Evolutionary conservation across 2,888 invertebrate genomes (phyloP).

Genomic region (Pantelozetes paolii): DNA sequence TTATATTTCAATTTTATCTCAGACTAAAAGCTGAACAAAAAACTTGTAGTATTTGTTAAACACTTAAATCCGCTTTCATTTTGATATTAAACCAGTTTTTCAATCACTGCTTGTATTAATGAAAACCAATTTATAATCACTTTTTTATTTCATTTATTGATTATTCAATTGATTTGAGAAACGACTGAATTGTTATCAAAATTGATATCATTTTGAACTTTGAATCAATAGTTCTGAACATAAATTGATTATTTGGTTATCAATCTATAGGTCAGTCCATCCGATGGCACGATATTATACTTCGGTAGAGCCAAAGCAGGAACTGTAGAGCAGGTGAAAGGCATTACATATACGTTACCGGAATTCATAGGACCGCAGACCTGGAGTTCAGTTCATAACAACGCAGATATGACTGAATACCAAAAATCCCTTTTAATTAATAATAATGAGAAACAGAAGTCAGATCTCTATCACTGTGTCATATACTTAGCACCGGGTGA

Average conservation of each 20-base stretch:
- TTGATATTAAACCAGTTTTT: no score
- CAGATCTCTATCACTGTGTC: slow-evolving; percentile 79
- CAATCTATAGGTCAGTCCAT: slow-evolving; percentile 65
- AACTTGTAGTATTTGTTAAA: no score
- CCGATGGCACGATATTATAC: slow-evolving; percentile 86
- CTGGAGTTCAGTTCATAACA: slow-evolving; percentile 55
- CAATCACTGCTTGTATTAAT: no score
- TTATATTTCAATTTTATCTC: no score
- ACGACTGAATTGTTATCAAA: not conserved
- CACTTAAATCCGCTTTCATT: no score
- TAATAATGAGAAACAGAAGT: slow-evolving; percentile 52
- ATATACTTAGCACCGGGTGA: slow-evolving; percentile 98
- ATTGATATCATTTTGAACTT: not conserved
- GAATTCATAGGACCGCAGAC: slow-evolving; percentile 70
- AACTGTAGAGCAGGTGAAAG: slow-evolving; percentile 90
- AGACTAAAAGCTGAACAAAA: no score
- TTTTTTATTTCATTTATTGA: no score
- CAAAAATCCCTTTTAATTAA: slow-evolving; percentile 46
- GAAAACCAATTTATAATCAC: no score
- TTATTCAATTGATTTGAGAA: no score
- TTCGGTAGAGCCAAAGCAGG: slow-evolving; percentile 79
- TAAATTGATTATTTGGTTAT: no score
- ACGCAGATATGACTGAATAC: slow-evolving; percentile 40
- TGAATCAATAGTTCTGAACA: no score
- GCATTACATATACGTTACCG: slow-evolving; percentile 82